These are phyloP conservation scores for Sminthurinus aureus DNA, from an alignment of 2,888 invertebrate species.

Conservation along the genomic window DNA sequence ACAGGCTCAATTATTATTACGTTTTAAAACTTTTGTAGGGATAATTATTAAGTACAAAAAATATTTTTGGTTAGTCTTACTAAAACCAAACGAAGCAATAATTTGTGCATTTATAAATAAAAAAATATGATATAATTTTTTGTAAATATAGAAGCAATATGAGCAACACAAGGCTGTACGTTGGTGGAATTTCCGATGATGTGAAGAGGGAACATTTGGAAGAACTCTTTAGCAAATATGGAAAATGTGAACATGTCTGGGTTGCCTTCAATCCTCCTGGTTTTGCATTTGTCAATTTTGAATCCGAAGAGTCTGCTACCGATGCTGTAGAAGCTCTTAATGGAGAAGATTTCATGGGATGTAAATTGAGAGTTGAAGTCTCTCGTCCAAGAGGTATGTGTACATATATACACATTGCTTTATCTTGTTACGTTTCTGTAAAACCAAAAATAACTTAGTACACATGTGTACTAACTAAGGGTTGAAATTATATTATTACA, in stretches of 20 bases:
- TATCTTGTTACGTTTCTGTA: too few relatives aligned
- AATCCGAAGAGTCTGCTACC: constrained; percentile 86
- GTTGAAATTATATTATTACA: too few relatives aligned
- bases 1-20: too few relatives aligned
- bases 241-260: constrained; percentile 91
- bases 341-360: constrained; percentile 85
- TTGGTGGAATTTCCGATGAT: constrained; percentile 86
- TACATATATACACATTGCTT: too few relatives aligned
- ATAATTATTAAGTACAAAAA: too few relatives aligned
- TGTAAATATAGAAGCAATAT: constrained; percentile 40
- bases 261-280: constrained; percentile 93
- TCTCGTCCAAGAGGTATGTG: constrained; percentile 67
- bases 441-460: too few relatives aligned
- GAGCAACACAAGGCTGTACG: constrained; percentile 80
- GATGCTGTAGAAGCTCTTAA: constrained; percentile 88
- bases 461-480: too few relatives aligned
- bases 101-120: background rate
- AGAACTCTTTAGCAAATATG: constrained; percentile 88
- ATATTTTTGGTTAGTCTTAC: too few relatives aligned
- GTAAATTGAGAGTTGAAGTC: constrained; percentile 86
- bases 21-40: too few relatives aligned
- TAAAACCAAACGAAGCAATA: background rate
- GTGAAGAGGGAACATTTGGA: constrained; percentile 93
- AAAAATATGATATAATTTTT: background rate
- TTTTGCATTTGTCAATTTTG: constrained; percentile 93